These are phyloP conservation scores for Cheilosia vernalis DNA, from an alignment of 2,888 invertebrate genomes.

Conservation along the genomic window DNA sequence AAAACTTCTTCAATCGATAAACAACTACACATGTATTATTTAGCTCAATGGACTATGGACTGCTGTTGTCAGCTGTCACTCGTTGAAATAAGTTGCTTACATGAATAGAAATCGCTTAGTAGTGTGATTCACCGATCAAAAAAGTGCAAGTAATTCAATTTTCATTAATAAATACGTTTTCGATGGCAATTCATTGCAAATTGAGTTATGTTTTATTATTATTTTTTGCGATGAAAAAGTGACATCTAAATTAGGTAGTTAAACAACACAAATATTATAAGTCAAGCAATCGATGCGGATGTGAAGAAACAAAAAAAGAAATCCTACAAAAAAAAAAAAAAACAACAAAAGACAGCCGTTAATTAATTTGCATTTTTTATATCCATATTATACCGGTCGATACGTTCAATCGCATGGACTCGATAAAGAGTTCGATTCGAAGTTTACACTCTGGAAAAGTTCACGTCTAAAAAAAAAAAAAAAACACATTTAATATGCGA, in stretches of 20 bases:
- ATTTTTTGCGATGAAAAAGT: constrained; percentile 16
- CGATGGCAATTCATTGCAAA: constrained; percentile 18
- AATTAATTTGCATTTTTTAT: constrained; percentile 45
- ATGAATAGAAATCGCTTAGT: background rate
- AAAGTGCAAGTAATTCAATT: constrained; percentile 6
- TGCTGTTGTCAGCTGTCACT: background rate
- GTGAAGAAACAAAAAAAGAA: constrained; percentile 21
- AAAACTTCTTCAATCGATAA: background rate
- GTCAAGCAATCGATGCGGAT: constrained; percentile 48
- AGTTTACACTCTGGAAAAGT: constrained; percentile 11
- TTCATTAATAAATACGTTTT: constrained; percentile 20
- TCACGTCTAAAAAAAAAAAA: background rate
- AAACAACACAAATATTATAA: constrained; percentile 29
- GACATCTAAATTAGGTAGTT: constrained; percentile 46
- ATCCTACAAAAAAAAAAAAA: background rate
- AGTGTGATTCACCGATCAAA: background rate
- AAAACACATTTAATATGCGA: too few relatives aligned
- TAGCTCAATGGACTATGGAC: background rate
- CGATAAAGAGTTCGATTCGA: constrained; percentile 5
- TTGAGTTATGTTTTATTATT: constrained; percentile 30
- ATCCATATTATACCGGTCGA: constrained; percentile 26
- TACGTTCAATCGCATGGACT: constrained; percentile 24
- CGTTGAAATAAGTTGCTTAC: background rate
- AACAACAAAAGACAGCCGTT: constrained; percentile 16
- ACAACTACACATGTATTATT: constrained; percentile 13